These are phyloP conservation scores for Cyphomyrmex costatus DNA, from an alignment of 1,140 invertebrate genomes.

Conservation along the genomic window DNA sequence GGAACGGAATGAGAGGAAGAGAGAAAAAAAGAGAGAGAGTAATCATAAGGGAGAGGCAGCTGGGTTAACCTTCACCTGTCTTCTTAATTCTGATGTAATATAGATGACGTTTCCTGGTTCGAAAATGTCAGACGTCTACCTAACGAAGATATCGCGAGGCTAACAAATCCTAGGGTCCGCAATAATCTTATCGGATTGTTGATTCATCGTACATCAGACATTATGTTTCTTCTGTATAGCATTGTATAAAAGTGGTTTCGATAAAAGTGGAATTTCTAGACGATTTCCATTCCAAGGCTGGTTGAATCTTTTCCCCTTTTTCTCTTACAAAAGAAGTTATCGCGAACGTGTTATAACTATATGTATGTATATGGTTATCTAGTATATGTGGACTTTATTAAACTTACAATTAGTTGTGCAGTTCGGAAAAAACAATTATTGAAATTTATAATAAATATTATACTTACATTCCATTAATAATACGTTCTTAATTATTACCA, in stretches of 20 bases:
- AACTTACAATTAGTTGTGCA: not conserved
- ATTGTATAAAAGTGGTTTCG: constrained; percentile 21
- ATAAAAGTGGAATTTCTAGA: constrained; percentile 59
- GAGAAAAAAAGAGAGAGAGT: not conserved
- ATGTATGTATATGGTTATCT: not conserved
- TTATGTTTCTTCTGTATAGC: not conserved
- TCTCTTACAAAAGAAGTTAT: not conserved
- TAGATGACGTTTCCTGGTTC: constrained; percentile 24
- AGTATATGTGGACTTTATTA: not conserved
- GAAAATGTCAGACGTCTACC: constrained; percentile 57
- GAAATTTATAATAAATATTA: not conserved
- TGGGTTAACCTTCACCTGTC: constrained; percentile 75
- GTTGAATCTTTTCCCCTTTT: not conserved
- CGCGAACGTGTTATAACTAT: not conserved
- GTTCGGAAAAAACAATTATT: not conserved
- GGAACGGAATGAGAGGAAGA: not conserved
- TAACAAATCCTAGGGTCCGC: constrained; percentile 49
- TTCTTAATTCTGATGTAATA: constrained; percentile 24
- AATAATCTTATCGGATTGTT: constrained; percentile 63
- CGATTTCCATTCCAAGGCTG: not conserved
- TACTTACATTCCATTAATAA: too few relatives aligned
- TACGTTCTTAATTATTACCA: too few relatives aligned
- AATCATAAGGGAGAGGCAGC: constrained; percentile 71
- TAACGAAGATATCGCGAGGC: constrained; percentile 36
- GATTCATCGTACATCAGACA: constrained; percentile 38